These are phyloP conservation scores for Cephus nigrinus DNA, from an alignment of 2,888 invertebrate species.

Conservation along the genomic window DNA sequence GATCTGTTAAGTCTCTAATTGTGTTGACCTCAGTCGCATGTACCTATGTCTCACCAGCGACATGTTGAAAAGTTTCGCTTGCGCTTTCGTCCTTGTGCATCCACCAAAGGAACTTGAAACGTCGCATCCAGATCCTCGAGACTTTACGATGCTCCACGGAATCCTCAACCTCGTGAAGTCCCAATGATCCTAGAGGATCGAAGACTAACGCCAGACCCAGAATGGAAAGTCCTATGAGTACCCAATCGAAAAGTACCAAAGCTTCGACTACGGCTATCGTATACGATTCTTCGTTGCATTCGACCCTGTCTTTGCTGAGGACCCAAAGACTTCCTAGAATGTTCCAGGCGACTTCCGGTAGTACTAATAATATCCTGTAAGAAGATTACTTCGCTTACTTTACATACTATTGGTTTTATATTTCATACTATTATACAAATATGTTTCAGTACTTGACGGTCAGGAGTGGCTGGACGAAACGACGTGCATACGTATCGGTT, in stretches of 20 bases:
- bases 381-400: conserved; percentile 16
- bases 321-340: conserved; percentile 87
- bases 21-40: conserved; percentile 39
- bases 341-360: conserved; percentile 84
- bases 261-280: conserved; percentile 80
- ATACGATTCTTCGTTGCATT: conserved; percentile 77
- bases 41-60: conserved; percentile 74
- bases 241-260: conserved; percentile 85
- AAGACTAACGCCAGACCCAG: conserved; percentile 83
- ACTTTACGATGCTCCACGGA: conserved; percentile 77
- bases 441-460: conserved; percentile 73
- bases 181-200: conserved; percentile 77
- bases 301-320: conserved; percentile 74
- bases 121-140: conserved; percentile 78
- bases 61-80: conserved; percentile 82
- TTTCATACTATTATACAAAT: conserved; percentile 28
- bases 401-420: background rate
- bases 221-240: conserved; percentile 78
- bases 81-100: conserved; percentile 80
- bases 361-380: conserved; percentile 77
- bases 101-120: conserved; percentile 81
- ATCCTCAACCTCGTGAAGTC: conserved; percentile 63
- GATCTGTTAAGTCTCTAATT: background rate
- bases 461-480: conserved; percentile 77
- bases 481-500: conserved; percentile 77